Base-by-base conservation (phyloP, 2,797 vertebrate species). In the Trichosurus vulpecula region DNA sequence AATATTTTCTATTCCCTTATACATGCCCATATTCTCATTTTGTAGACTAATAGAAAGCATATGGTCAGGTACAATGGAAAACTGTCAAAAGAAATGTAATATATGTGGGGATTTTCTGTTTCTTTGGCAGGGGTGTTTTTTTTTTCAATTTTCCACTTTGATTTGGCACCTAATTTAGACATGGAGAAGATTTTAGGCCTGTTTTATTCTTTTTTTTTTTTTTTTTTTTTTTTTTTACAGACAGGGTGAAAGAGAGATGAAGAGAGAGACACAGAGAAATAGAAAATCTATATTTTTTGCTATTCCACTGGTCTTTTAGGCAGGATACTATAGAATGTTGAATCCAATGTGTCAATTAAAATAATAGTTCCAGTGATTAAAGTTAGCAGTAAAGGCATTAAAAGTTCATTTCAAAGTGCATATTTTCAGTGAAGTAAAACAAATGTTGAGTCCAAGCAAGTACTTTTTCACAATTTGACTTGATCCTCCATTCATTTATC, bases 201-300 rank as follows among this genome's bases (percentile, higher is more conserved):
- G 6, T 19, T 74, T 74, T 74, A 74, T 74, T 74, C 35, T n/a
- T n/a, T n/a, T n/a, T n/a, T n/a, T n/a, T n/a, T n/a, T n/a, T n/a
- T n/a, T n/a, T 16, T 16, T n/a, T 74, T n/a, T 29, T 54, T 66
- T 74, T 66, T n/a, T 58, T 66, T 35, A 16, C 9, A n/a, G 13
- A 61, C 11, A 19, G 5, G 22, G n/a, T n/a, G 4, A 16, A 0
- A 19, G 9, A n/a, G 14, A n/a, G 6, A 74, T 0, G 66, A 3
- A 41, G 5, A 19, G 35, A 74, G 2, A 74, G 5, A 74, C 13
- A n/a, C 2, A 16, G 14, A 74, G 61, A 74, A 31, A 31, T 3
- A 12, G 10, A 58, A 30, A 31, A 30, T 58, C 29, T 58, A 31
- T 58, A 31, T 31, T 58, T 58, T 57, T 58, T 31, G 30, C 57